Evolutionary conservation across 2,888 invertebrate genomes (phyloP).

Genomic region (Caprella mutica): DNA sequence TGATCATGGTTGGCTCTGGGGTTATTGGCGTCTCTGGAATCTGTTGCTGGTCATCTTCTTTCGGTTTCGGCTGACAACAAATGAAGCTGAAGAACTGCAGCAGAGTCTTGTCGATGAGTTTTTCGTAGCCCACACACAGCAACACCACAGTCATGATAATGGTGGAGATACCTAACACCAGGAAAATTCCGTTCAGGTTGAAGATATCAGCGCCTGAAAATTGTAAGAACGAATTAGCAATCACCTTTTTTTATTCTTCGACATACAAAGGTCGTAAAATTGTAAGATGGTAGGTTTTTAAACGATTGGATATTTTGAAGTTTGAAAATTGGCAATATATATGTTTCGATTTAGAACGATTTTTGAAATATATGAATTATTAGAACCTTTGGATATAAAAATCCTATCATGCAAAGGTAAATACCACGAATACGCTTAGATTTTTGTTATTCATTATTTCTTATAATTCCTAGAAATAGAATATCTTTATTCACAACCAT

Average conservation of each 20-base stretch:
- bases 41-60: not conserved
- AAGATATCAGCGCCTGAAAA: slow-evolving; percentile 21
- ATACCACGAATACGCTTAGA: no score
- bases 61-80: slow-evolving; percentile 2
- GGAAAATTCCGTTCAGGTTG: slow-evolving; percentile 30
- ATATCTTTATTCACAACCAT: no score
- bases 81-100: slow-evolving; percentile 14
- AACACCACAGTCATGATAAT: slow-evolving; percentile 33
- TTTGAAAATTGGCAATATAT: not conserved
- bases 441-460: no score
- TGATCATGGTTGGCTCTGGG: slow-evolving; percentile 16
- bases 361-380: no score
- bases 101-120: slow-evolving; percentile 28
- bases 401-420: no score
- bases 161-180: slow-evolving; percentile 32
- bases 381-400: no score
- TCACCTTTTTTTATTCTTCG: not conserved
- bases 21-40: slow-evolving; percentile 13
- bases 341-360: not conserved
- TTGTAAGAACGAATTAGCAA: not conserved
- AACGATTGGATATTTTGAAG: no score
- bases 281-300: no score
- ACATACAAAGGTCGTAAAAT: no score
- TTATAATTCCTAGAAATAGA: no score
- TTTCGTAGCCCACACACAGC: slow-evolving; percentile 34